Percentiles rank a stretch among this genome's conserved stretches.
phyloP scores from a whole-genome alignment of 2,888 invertebrate species.

The Craniophora ligustri region DNA sequence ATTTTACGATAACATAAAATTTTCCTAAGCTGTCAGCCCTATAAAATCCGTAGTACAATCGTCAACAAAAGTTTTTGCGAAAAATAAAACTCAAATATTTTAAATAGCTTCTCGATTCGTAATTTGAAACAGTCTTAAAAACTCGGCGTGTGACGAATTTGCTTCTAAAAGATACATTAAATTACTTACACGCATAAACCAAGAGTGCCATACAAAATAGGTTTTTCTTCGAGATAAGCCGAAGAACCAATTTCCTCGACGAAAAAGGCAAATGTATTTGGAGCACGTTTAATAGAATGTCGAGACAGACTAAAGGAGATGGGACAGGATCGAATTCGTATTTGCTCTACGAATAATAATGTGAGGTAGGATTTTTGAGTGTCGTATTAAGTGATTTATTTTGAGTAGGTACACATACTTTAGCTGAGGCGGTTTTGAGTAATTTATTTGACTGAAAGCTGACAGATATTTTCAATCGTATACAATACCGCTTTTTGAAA shows the following conservation, averaged over 20 bases:
- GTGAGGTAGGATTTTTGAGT: slow-evolving; percentile 54
- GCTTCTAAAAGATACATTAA: slow-evolving; percentile 55
- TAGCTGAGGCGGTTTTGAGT: slow-evolving; percentile 20
- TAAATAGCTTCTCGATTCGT: slow-evolving; percentile 29
- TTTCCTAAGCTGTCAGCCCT: slow-evolving; percentile 7
- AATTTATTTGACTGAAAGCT: slow-evolving; percentile 24
- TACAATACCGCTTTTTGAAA: no score
- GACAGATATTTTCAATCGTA: no score
- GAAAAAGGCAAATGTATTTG: slow-evolving; percentile 72
- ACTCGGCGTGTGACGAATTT: slow-evolving; percentile 44
- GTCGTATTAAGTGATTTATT: slow-evolving; percentile 65
- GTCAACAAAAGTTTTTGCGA: slow-evolving; percentile 13
- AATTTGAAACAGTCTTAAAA: slow-evolving; percentile 34
- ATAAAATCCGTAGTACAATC: slow-evolving; percentile 25
- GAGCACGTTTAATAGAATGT: slow-evolving; percentile 72
- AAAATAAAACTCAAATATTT: slow-evolving; percentile 19
- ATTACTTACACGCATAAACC: slow-evolving; percentile 59
- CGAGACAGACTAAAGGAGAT: slow-evolving; percentile 62
- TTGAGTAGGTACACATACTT: slow-evolving; percentile 33
- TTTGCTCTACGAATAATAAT: slow-evolving; percentile 63
- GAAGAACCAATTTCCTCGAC: slow-evolving; percentile 69
- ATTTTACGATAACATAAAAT: slow-evolving; percentile 24
- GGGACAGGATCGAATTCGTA: slow-evolving; percentile 64
- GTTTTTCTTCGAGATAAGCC: slow-evolving; percentile 67
- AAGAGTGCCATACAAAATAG: slow-evolving; percentile 57